Evolutionary conservation across 1,140 invertebrate genomes (phyloP), one percentile per base, ranked within the genome.

Genomic region (Drosophila ficusphila): DNA sequence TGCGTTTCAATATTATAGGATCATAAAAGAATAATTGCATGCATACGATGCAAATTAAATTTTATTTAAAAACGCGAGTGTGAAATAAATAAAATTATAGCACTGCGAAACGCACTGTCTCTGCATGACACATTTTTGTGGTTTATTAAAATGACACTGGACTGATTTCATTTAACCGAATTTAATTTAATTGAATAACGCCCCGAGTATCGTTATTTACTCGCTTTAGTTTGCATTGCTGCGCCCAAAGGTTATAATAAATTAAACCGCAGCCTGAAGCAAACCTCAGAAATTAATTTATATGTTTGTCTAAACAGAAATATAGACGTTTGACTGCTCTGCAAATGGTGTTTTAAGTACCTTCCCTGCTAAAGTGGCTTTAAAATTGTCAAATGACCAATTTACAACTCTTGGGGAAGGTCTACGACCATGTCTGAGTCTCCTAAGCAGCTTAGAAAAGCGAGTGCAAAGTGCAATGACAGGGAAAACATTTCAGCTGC

Each of bases 121-220:
- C 3, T 8, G 19, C 4, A 33, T 72, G 58, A 49, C 77, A 78
- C 61, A 77, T 54, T 56, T 67, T 79, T 65, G 12, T 58, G 53
- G 67, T 73, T 73, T 73, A 85, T 85, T 85, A 58, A 85, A 79
- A 76, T 75, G 79, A 58, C 79, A 86, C 81, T 85, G 79, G 68
- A 31, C 44, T 81, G 60, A 67, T 52, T 76, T 61, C 57, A 46
- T 44, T 86, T 73, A 86, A 79, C 60, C 56, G 53, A 79, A 73
- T 76, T 85, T 68, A 85, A 86, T 61, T 86, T 76, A 85, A 85
- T 86, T 85, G 61, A 73, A 71, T 72, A 46, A 76, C 48, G 39
- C 48, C 48, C 27, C 38, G 21, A 39, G 23, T 8, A 49, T 23
- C 4, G 21, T 19, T 23, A 21, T 23, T 46, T 36, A 27, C 27